Evolutionary conservation across 2,888 invertebrate species (phyloP).

Genomic region (Pterostichus niger): DNA sequence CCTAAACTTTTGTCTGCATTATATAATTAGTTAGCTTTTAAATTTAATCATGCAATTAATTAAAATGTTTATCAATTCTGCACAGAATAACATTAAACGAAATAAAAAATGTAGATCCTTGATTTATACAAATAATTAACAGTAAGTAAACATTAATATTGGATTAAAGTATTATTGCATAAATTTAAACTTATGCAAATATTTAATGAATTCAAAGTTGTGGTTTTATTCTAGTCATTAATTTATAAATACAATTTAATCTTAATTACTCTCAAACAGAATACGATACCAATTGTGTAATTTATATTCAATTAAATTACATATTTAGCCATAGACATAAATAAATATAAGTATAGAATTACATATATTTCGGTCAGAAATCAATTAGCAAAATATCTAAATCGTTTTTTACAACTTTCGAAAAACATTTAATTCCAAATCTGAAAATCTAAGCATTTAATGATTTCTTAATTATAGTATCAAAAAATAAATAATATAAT

Average conservation of each 20-base stretch:
- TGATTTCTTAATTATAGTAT: background rate
- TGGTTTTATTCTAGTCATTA: background rate
- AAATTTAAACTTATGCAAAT: no score
- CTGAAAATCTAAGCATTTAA: background rate
- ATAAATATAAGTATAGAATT: background rate
- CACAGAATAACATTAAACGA: no score
- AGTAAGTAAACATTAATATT: no score
- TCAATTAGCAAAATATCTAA: background rate
- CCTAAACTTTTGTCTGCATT: no score
- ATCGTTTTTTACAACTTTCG: background rate
- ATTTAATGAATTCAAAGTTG: background rate
- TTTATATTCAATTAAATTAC: slow-evolving; percentile 2
- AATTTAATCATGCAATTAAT: no score
- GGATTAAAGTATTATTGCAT: no score
- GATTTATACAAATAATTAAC: no score
- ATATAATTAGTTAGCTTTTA: no score
- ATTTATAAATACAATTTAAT: background rate
- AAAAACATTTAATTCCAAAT: background rate
- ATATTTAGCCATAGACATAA: background rate
- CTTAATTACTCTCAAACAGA: background rate
- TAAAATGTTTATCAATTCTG: no score
- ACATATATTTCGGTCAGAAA: background rate
- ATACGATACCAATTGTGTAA: background rate
- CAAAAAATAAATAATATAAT: background rate
- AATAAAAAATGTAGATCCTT: no score